A percentile compares a stretch with the other conserved stretches of the same genome.
phyloP scores from a whole-genome alignment of 2,113 vertebrate species.

The Ranitomeya variabilis region DNA sequence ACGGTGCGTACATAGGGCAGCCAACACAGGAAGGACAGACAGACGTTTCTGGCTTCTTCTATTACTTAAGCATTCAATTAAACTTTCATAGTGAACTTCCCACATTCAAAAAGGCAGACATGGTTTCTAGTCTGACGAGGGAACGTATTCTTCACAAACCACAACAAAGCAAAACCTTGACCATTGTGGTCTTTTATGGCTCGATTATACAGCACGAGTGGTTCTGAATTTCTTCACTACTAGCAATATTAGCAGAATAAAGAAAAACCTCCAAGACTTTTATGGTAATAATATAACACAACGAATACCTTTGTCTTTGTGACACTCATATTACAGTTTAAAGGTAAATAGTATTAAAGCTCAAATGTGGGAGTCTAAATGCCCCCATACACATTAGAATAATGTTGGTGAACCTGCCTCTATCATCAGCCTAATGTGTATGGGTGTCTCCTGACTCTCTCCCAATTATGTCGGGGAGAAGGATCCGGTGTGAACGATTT shows the following conservation, averaged over 20 bases:
- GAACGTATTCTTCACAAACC: background rate
- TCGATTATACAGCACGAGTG: background rate
- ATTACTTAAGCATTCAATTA: background rate
- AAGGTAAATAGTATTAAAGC: background rate
- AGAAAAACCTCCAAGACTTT: background rate
- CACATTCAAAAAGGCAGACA: conserved; percentile 10
- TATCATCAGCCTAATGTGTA: too few relatives aligned
- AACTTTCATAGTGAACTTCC: conserved; percentile 6
- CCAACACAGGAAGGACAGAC: background rate
- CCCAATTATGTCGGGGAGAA: too few relatives aligned
- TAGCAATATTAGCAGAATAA: background rate
- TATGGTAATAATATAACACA: background rate
- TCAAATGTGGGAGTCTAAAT: background rate
- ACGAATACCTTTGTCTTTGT: background rate
- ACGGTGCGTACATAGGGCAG: background rate
- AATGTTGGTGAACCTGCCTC: too few relatives aligned
- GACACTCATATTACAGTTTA: background rate
- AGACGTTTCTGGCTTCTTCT: background rate
- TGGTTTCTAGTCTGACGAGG: conserved; percentile 16
- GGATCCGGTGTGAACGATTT: too few relatives aligned
- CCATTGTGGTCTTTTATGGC: background rate
- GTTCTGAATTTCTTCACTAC: background rate
- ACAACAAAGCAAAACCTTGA: conserved; percentile 2
- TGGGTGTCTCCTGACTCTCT: too few relatives aligned
- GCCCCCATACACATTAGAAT: too few relatives aligned